Evolutionary conservation across 2,888 invertebrate genomes (phyloP).

Genomic region (Mantis religiosa): DNA sequence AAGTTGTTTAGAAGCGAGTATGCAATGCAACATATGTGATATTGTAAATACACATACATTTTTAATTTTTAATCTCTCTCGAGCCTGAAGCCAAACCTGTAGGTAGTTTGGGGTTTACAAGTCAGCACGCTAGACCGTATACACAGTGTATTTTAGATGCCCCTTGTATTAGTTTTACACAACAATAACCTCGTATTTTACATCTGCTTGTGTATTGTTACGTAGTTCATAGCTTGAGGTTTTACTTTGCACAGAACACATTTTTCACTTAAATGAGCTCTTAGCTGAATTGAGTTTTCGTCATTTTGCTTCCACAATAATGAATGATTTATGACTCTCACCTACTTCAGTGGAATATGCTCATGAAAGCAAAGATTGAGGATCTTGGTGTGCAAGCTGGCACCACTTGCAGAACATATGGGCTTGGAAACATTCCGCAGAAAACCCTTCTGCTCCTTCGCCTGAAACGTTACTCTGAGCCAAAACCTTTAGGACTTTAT

Average conservation of each 20-base stretch:
- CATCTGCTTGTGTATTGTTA: not conserved
- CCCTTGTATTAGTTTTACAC: too few relatives aligned
- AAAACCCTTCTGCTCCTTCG: not conserved
- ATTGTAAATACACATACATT: too few relatives aligned
- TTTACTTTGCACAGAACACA: not conserved
- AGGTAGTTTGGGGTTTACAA: too few relatives aligned
- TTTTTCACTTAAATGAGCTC: not conserved
- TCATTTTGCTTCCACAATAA: not conserved
- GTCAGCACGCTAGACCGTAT: too few relatives aligned
- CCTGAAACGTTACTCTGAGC: too few relatives aligned
- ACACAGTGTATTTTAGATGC: too few relatives aligned
- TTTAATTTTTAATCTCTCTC: too few relatives aligned
- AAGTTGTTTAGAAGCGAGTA: too few relatives aligned
- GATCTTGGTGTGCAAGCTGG: not conserved
- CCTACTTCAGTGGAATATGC: not conserved
- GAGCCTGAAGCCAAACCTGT: too few relatives aligned
- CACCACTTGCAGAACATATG: not conserved
- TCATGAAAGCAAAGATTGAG: not conserved
- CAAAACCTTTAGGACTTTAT: not conserved
- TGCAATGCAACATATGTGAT: too few relatives aligned
- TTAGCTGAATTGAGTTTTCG: not conserved
- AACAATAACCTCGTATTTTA: not conserved
- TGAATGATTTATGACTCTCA: not conserved
- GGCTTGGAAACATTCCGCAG: too few relatives aligned
- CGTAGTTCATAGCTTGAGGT: not conserved